Base-by-base conservation (phyloP, 92 coral and sea anemone genomes). In the Heliopora coerulea region DNA sequence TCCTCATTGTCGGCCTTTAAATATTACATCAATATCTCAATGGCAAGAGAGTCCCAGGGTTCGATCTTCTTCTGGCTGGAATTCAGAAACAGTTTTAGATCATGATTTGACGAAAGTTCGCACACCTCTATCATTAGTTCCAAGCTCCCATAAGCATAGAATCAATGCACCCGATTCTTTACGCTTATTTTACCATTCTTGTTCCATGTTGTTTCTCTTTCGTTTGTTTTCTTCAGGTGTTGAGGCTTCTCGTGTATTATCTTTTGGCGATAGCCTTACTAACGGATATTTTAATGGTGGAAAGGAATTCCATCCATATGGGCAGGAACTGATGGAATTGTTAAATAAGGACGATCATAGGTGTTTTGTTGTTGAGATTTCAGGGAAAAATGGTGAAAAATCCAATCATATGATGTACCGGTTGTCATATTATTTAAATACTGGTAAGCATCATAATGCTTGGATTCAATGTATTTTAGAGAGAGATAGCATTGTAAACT, bases 221-320 rank as follows among this genome's bases (percentile, higher is more conserved):
- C 9, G 17, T 15, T 63, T 17, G 0, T 14, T 59, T 37, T 48
- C 58, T 17, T 75, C 8, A 91, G 96, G 91, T 37, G 87, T 86
- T 86, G 88, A 85, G 69, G 86, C 87, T 2, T 76, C 81, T 39
- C 89, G 88, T 13, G 83, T 91, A 14, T 89, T 91, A 8, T 89
- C 96, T 5, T 59, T 91, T 73, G 97, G 97, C 1, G 97, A 91
- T 52, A 91, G 97, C 48, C 85, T 91, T 0, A 91, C 97, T 15
- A 84, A 82, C 24, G 97, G 97, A 8, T 89, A 86, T 62, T 91
- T 84, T 60, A 77, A 86, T 21, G 82, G 81, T 15, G 91, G 90
- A 14, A 82, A 78, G 26, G 63, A 68, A 0, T 86, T 84, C 74
- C 93, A 91, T 15, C 97, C 97, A 0, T 91, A 91, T 70, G 87